Base-by-base conservation (phyloP, 2,113 vertebrate species). In the Nestor notabilis region DNA sequence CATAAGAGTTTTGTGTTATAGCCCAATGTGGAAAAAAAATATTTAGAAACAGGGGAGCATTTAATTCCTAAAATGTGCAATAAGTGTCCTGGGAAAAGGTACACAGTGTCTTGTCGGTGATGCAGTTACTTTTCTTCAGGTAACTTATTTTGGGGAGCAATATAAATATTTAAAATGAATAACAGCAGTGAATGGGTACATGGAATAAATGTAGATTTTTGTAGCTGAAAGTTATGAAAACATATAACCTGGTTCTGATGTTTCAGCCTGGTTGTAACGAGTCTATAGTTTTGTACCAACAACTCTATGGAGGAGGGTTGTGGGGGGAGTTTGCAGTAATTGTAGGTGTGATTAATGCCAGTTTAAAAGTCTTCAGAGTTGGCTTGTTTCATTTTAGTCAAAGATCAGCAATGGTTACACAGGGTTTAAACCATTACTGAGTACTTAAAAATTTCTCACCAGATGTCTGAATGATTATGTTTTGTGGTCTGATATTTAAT, bases 31-130 rank as follows among this genome's bases (percentile, higher is more conserved):
- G 90, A 89, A 82, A 93, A 92, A 25, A 87, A 83, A 79, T 87
- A 94, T 49, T 94, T 89, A 83, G 72, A 95, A 90, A 84, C 7
- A 39, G 37, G 43, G 46, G 86, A 91, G 55, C 19, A n/a, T 86
- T 95, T 95, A 74, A 85, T 94, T 95, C 41, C 52, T 92, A 78
- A 93, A 95, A 66, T 60, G 90, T 75, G 53, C 11, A 50, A 79
- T 89, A 80, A 87, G 85, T 87, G 35, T 68, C 17, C 49, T 82
- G 79, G 39, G 9, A 61, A 80, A 94, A 79, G 10, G 18, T 70
- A 61, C 55, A 68, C 2, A 60, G 20, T 46, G 15, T 76, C 70
- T 83, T 87, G 16, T 77, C 55, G 52, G 29, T 55, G n/a, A 75
- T 53, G 16, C 15, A 39, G 8, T 52, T 82, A 56, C 60, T 88